Conservation (phyloP, 2,797 vertebrate genomes). For the Rhinoraja longicauda region DNA sequence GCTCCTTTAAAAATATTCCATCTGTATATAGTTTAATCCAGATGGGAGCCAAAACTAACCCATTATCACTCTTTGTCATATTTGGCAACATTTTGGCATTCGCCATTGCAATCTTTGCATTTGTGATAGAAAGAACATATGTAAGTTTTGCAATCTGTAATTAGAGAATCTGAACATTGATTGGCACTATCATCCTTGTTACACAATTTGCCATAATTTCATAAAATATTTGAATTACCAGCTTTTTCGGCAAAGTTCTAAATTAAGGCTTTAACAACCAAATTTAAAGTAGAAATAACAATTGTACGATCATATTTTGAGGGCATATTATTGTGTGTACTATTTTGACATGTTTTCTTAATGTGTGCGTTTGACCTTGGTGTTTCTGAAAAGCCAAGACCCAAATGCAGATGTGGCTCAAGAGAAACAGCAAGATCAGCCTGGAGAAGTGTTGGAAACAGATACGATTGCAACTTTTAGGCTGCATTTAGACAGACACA, state of each 20-base stretch:
- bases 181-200: neutral
- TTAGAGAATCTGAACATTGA: neutral
- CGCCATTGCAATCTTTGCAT: neutral
- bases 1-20: neutral
- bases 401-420: neutral
- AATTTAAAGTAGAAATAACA: neutral
- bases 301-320: neutral
- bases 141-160: neutral
- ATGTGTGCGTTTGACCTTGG: neutral
- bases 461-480: too few species aligned
- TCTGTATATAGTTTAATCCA: neutral
- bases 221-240: neutral
- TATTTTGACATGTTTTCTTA: neutral
- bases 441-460: too few species aligned
- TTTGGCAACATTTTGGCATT: neutral
- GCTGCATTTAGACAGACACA: too few species aligned
- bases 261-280: neutral
- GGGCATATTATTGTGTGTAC: neutral
- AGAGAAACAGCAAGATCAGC: neutral
- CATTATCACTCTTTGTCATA: neutral
- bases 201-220: neutral
- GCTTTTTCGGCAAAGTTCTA: neutral
- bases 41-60: neutral
- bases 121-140: neutral
- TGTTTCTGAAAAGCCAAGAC: neutral